Percentiles rank a stretch among this genome's conserved stretches.
phyloP scores from a whole-genome alignment of 2,113 vertebrate species.

The Saiga tatarica region DNA sequence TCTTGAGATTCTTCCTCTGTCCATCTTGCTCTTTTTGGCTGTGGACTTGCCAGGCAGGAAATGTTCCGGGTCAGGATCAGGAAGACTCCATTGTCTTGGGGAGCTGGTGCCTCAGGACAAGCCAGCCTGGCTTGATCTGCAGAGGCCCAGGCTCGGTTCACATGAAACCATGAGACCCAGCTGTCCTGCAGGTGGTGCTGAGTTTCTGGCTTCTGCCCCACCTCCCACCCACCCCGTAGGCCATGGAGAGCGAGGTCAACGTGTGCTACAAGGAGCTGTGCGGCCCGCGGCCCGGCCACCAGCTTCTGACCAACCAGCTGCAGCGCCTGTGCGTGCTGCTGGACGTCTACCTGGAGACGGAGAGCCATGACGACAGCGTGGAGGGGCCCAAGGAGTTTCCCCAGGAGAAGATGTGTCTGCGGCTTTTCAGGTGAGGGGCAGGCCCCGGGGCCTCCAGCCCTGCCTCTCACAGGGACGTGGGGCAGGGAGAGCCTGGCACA shows the following conservation, averaged over 20 bases:
- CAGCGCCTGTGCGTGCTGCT: constrained; percentile 93
- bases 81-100: background rate
- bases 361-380: constrained; percentile 92
- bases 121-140: background rate
- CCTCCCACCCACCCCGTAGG: constrained; percentile 82
- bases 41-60: background rate
- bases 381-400: constrained; percentile 97
- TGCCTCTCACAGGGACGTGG: background rate
- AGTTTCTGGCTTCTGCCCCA: background rate
- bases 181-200: background rate
- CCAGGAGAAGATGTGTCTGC: constrained; percentile 97
- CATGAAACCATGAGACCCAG: background rate
- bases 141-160: background rate
- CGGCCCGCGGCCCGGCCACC: constrained; percentile 91
- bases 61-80: background rate
- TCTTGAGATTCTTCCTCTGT: background rate
- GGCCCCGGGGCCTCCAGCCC: background rate
- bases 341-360: constrained; percentile 96
- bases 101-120: background rate
- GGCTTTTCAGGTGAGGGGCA: constrained; percentile 90
- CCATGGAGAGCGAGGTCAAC: constrained; percentile 96
- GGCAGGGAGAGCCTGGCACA: background rate
- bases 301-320: constrained; percentile 98
- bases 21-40: background rate
- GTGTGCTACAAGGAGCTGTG: constrained; percentile 93